Evolutionary conservation across 2,888 invertebrate species (phyloP).

Genomic region (Eupithecia abbreviata): DNA sequence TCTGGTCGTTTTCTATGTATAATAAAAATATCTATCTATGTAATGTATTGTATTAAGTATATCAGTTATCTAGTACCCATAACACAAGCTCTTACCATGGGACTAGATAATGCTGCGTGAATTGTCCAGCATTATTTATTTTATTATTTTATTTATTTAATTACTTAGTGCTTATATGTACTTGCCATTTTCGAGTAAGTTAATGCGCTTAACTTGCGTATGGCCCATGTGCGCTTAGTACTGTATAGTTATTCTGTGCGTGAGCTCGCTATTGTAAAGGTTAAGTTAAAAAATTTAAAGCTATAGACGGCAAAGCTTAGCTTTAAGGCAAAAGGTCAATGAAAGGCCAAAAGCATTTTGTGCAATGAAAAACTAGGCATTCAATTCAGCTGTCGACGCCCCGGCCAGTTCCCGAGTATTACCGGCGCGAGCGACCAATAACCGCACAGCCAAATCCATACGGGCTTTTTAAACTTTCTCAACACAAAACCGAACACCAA

Average conservation of each 20-base stretch:
- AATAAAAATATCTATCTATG: no score
- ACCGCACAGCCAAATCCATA: conserved; percentile 27
- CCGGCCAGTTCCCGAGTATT: conserved; percentile 9
- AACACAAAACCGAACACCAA: conserved; percentile 38
- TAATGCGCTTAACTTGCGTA: neutral
- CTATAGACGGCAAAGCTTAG: neutral
- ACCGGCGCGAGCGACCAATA: conserved; percentile 20
- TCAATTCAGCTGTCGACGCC: conserved; percentile 18
- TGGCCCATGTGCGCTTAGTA: no score
- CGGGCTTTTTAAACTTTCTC: conserved; percentile 34
- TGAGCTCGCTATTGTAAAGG: neutral
- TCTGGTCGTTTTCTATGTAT: no score
- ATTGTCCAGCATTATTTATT: no score
- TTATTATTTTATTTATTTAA: no score
- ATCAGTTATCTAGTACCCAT: no score
- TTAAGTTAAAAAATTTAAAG: neutral
- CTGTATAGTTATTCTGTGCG: no score
- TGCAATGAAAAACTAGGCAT: conserved; percentile 11
- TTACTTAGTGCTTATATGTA: no score
- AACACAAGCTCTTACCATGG: no score
- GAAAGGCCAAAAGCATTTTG: conserved; percentile 4
- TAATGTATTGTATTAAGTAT: no score
- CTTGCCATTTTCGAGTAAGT: neutral
- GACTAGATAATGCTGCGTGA: no score
- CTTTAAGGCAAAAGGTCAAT: neutral